Percentiles rank a stretch among this genome's conserved stretches.
Conservation (phyloP, 2,113 vertebrate species). For the Psephotus haematonotus region DNA sequence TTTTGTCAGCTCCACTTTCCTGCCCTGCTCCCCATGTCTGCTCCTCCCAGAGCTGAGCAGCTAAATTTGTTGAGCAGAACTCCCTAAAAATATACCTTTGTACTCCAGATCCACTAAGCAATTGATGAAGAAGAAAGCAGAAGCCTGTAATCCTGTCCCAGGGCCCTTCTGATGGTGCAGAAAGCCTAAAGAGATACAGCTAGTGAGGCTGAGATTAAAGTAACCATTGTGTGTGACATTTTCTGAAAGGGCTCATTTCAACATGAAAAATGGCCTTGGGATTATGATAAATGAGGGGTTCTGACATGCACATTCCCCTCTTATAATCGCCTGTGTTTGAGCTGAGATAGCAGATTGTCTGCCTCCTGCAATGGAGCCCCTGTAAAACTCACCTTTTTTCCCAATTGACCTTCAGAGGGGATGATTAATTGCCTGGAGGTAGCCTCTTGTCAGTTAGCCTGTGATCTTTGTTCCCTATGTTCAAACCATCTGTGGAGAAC, state of each 20-base stretch:
- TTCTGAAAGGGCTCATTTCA: conserved; percentile 81
- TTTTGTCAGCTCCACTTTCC: neutral
- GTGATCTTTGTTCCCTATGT: conserved; percentile 82
- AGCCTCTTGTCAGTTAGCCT: conserved; percentile 82
- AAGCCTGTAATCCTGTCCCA: conserved; percentile 70
- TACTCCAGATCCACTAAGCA: conserved; percentile 52
- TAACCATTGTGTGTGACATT: conserved; percentile 80
- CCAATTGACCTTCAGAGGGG: conserved; percentile 77
- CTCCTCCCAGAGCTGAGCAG: neutral
- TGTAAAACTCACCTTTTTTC: conserved; percentile 83
- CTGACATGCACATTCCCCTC: conserved; percentile 82
- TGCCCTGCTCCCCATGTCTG: neutral
- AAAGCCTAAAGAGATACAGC: conserved; percentile 60
- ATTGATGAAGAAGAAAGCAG: conserved; percentile 58
- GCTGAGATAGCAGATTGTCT: conserved; percentile 49
- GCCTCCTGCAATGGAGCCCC: conserved; percentile 56
- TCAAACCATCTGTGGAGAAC: conserved; percentile 84
- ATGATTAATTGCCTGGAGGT: conserved; percentile 87
- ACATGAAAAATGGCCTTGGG: conserved; percentile 82
- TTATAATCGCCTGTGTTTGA: conserved; percentile 41
- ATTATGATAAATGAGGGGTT: conserved; percentile 85
- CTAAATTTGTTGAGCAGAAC: neutral
- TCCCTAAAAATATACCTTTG: conserved; percentile 22
- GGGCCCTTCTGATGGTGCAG: conserved; percentile 20
- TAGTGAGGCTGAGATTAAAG: conserved; percentile 77